phyloP scores from a whole-genome alignment of 2,888 invertebrate genomes.

The Villa cingulata region DNA sequence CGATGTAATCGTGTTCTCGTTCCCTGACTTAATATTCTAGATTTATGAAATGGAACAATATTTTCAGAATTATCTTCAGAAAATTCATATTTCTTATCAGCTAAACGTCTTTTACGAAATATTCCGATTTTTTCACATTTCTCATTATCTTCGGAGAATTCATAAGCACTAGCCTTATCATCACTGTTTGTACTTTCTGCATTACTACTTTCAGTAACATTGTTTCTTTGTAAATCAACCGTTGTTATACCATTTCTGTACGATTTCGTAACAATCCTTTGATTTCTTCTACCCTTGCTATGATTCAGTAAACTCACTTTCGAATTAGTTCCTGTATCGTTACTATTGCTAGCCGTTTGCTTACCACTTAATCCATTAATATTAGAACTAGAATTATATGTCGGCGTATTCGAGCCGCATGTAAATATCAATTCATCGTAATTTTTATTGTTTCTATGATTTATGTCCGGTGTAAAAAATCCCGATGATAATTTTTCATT shows the following conservation, averaged over 20 bases:
- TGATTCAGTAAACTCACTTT: slow-evolving; percentile 22
- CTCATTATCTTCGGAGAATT: slow-evolving; percentile 71
- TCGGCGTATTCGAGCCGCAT: slow-evolving; percentile 22
- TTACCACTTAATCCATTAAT: slow-evolving; percentile 9
- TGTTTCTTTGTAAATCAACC: slow-evolving; percentile 24
- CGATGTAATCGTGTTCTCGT: slow-evolving; percentile 11
- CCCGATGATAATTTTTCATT: not conserved
- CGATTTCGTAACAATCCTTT: slow-evolving; percentile 33
- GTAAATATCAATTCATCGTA: slow-evolving; percentile 42
- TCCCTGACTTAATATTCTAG: not conserved
- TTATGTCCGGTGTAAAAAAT: slow-evolving; percentile 26
- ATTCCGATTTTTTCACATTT: slow-evolving; percentile 78
- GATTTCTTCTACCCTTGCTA: slow-evolving; percentile 21
- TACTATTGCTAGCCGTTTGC: not conserved
- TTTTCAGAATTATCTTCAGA: slow-evolving; percentile 62
- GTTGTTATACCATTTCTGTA: slow-evolving; percentile 32
- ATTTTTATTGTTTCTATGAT: slow-evolving; percentile 29
- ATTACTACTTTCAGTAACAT: not conserved
- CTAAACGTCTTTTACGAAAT: slow-evolving; percentile 68
- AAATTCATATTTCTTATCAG: slow-evolving; percentile 86
- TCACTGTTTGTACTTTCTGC: slow-evolving; percentile 17
- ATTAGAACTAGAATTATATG: slow-evolving; percentile 12
- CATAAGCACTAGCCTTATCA: slow-evolving; percentile 47
- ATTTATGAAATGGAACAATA: slow-evolving; percentile 39
- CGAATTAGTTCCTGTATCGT: slow-evolving; percentile 9